Base-by-base conservation (phyloP, 2,113 vertebrate species). In the Alethe castanea region DNA sequence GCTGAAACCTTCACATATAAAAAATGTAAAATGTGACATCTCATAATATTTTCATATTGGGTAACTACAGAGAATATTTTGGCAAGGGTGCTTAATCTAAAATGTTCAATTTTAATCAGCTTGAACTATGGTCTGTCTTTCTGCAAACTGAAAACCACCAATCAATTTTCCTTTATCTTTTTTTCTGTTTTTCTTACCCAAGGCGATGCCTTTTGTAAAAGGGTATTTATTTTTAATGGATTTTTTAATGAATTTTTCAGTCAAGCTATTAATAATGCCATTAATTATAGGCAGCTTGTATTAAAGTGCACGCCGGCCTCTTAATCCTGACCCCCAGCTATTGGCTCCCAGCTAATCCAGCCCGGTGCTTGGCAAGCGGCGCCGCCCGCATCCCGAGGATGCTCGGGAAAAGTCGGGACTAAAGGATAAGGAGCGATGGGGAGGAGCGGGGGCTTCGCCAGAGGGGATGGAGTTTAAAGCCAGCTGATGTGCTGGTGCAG, bases 191-290 rank as follows among this genome's bases (percentile, higher is more conserved):
- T 98, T 98, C 98, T 98, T 98, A 99, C 98, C 98, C 98, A 99
- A 98, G 99, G 99, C 99, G 97, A 99, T 99, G 99, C 99, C 99
- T 99, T 99, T 99, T 99, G 99, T 99, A 99, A 99, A 99, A 99
- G 98, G 98, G 99, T 99, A 99, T 99, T 99, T 99, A 99, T 99
- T 99, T 99, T 99, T 99, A 99, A 99, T 99, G 99, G 99, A 99
- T 99, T 99, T 99, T 99, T 99, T 99, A 99, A 99, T 99, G 99
- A 99, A 99, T 99, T 99, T 99, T 99, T 99, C 99, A 99, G 99
- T 98, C 99, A 98, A 98, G 98, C 99, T 99, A 99, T 99, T 99
- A 99, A 99, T 99, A 99, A 99, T 99, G 99, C 99, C 99, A 99
- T 99, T 99, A 99, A 99, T 99, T 99, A 99, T 99, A 98, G 98